Evolutionary conservation across 2,797 vertebrate species (phyloP).

Genomic region (Lepidocolaptes lacrymiger): DNA sequence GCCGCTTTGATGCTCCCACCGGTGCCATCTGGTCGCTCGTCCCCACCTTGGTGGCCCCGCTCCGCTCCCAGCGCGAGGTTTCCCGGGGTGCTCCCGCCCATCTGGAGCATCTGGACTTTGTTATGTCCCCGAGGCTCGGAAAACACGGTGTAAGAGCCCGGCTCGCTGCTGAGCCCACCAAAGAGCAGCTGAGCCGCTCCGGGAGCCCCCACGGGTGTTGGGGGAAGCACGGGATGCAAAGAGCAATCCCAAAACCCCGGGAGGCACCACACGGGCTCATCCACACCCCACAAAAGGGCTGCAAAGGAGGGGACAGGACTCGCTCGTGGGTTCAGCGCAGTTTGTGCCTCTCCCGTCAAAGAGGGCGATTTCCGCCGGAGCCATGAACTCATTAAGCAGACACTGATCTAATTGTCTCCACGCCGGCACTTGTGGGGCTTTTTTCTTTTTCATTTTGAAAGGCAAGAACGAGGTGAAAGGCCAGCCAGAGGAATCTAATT

Average conservation of each 20-base stretch:
- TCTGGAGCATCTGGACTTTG: not conserved
- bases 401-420: conserved; percentile 25
- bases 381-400: not conserved
- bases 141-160: not conserved
- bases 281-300: not conserved
- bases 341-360: not conserved
- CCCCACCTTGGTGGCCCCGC: fast-evolving
- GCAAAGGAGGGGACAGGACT: fast-evolving
- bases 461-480: not conserved
- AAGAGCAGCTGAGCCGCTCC: fast-evolving
- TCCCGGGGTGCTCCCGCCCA: too few relatives aligned
- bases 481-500: not conserved
- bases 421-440: fast-evolving
- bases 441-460: not conserved
- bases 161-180: not conserved
- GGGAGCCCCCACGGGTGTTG: not conserved
- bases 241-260: fast-evolving
- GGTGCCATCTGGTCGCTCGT: fast-evolving
- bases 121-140: not conserved
- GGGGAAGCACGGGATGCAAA: fast-evolving
- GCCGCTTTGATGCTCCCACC: not conserved
- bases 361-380: not conserved
- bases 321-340: fast-evolving
- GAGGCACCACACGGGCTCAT: not conserved
- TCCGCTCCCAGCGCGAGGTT: fast-evolving